phyloP scores from a whole-genome alignment of 2,888 invertebrate genomes.

The Cryptocephalus primarius region DNA sequence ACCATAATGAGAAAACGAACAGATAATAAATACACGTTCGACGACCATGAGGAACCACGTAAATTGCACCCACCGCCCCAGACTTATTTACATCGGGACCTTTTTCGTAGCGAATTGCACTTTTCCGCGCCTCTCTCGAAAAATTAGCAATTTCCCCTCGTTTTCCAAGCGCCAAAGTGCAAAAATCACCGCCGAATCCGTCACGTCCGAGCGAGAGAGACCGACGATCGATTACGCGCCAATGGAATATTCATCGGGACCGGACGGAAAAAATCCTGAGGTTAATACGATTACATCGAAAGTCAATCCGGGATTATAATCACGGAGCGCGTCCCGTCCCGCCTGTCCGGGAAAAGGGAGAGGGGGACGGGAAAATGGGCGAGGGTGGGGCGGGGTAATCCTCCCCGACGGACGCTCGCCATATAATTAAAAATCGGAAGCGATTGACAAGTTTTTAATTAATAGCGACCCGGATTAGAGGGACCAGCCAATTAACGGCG shows the following conservation, averaged over 20 bases:
- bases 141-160: no score
- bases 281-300: slow-evolving; percentile 13
- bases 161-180: no score
- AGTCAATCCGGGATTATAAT: slow-evolving; percentile 19
- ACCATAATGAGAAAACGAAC: no score
- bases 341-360: neutral
- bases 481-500: slow-evolving; percentile 3
- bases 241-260: neutral
- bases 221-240: no score
- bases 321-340: slow-evolving; percentile 8
- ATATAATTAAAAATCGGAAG: slow-evolving; percentile 21
- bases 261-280: slow-evolving; percentile 2
- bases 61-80: no score
- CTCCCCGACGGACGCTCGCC: slow-evolving; percentile 1
- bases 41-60: no score
- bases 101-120: no score
- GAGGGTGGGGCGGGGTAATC: slow-evolving; percentile 1
- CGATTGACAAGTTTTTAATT: slow-evolving; percentile 28
- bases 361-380: slow-evolving; percentile 8
- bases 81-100: no score
- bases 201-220: neutral
- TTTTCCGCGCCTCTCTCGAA: no score
- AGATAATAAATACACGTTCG: no score
- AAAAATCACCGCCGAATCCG: neutral
- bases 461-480: slow-evolving; percentile 22